Percentiles rank a stretch among this genome's conserved stretches.
These are phyloP conservation scores for Drosophila burlai DNA, from an alignment of 1,140 invertebrate species.

Conservation along the genomic window DNA sequence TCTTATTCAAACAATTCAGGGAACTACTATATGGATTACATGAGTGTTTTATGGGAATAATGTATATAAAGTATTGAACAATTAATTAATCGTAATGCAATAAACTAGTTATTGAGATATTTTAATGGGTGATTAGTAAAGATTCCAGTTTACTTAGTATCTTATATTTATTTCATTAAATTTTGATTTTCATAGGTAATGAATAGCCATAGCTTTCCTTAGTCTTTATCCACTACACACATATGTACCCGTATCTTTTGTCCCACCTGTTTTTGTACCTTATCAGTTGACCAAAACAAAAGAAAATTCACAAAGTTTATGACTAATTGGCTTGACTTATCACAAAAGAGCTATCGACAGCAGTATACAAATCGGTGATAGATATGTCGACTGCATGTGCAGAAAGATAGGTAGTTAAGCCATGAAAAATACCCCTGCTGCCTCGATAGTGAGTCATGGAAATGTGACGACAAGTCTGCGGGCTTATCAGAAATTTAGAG, in stretches of 20 bases:
- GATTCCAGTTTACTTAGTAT: neutral
- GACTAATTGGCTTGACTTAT: slow-evolving; percentile 45
- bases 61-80: neutral
- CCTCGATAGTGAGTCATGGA: slow-evolving; percentile 15
- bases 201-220: neutral
- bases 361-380: slow-evolving; percentile 20
- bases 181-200: no score
- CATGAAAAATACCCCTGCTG: neutral
- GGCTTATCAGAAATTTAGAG: slow-evolving; percentile 13
- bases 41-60: neutral
- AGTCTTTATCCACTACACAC: neutral
- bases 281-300: slow-evolving; percentile 40
- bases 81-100: neutral
- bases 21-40: neutral
- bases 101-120: no score
- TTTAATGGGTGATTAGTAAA: neutral
- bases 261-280: slow-evolving; percentile 3
- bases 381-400: slow-evolving; percentile 15
- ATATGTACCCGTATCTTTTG: neutral
- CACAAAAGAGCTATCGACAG: slow-evolving; percentile 26
- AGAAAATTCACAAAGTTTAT: slow-evolving; percentile 16
- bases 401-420: slow-evolving; percentile 13
- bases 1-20: slow-evolving; percentile 3
- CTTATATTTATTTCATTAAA: neutral
- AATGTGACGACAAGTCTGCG: slow-evolving; percentile 7